Percentiles rank a stretch among this genome's conserved stretches.
Conservation (phyloP, 1,140 invertebrate species). For the Brachionus manjavacas region DNA sequence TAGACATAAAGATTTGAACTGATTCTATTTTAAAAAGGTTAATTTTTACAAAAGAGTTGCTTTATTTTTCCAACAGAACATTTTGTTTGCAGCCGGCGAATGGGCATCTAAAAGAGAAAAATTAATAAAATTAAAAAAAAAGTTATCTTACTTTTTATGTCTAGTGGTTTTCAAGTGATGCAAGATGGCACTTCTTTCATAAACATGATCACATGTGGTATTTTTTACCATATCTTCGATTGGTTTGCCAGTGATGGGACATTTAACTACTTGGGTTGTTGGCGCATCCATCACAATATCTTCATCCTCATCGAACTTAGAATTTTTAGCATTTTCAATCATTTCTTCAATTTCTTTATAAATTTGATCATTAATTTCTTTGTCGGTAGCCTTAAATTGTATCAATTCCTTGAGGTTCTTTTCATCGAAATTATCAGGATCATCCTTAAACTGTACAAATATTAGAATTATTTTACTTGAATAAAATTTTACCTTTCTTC, state of each 20-base stretch:
- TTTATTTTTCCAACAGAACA: not conserved
- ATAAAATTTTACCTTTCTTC: not conserved
- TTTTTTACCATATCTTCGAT: slow-evolving; percentile 6
- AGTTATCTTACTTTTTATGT: not conserved
- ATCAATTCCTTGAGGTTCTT: slow-evolving; percentile 8
- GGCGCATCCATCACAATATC: slow-evolving; percentile 39
- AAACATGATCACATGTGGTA: slow-evolving; percentile 19
- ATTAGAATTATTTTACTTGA: not conserved
- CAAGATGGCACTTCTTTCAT: slow-evolving; percentile 10
- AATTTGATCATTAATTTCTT: not conserved
- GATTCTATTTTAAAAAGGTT: not conserved
- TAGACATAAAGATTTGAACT: not conserved
- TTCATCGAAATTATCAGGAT: slow-evolving; percentile 6
- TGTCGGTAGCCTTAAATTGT: not conserved
- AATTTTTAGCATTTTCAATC: not conserved
- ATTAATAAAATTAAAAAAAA: not conserved
- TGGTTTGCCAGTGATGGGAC: slow-evolving; percentile 34
- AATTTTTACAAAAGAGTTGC: not conserved
- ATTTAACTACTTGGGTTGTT: slow-evolving; percentile 17
- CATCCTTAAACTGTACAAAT: not conserved
- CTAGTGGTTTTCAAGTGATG: not conserved
- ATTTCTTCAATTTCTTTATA: not conserved
- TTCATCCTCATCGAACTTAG: not conserved
- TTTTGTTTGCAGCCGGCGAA: slow-evolving; percentile 37
- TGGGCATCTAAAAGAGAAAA: slow-evolving; percentile 15